These are phyloP conservation scores for Geophilus truncorum DNA, from an alignment of 2,888 invertebrate genomes.

Conservation along the genomic window DNA sequence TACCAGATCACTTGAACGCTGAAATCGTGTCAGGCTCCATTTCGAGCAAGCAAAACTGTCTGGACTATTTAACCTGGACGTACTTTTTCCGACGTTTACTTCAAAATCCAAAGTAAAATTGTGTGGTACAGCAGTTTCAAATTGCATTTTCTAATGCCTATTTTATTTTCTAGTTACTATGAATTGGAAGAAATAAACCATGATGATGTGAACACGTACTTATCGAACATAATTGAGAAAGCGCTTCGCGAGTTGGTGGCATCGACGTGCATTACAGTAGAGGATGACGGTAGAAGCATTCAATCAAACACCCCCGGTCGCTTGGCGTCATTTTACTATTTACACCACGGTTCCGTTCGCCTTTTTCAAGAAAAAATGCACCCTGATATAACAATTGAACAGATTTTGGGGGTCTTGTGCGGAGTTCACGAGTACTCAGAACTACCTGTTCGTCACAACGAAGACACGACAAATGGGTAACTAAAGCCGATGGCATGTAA, in stretches of 20 bases:
- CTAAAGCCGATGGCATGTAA: not conserved
- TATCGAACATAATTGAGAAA: conserved; percentile 75
- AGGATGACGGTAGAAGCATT: conserved; percentile 61
- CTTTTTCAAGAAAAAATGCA: conserved; percentile 68
- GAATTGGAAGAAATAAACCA: conserved; percentile 31
- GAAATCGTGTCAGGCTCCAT: conserved; percentile 90
- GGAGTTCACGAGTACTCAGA: conserved; percentile 84
- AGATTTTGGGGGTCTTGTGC: conserved; percentile 71
- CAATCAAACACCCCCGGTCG: conserved; percentile 75
- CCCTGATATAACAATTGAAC: conserved; percentile 61
- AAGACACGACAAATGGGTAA: conserved; percentile 85
- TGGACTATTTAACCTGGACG: conserved; percentile 98
- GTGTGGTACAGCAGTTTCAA: not conserved
- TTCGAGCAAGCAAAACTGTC: conserved; percentile 80
- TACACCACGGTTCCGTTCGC: conserved; percentile 84
- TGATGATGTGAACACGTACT: conserved; percentile 56
- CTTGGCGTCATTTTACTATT: conserved; percentile 94
- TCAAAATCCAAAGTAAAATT: conserved; percentile 76
- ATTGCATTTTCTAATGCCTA: not conserved
- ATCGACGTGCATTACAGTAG: conserved; percentile 73
- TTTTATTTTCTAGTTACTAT: conserved; percentile 34
- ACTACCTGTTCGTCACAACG: conserved; percentile 95
- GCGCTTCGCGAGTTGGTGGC: conserved; percentile 65
- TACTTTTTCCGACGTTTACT: conserved; percentile 90
- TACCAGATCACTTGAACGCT: conserved; percentile 96